Evolutionary conservation across 2,113 vertebrate genomes (phyloP), one percentile per base, ranked within the genome.

Genomic region (Trochalopteron elliotii): DNA sequence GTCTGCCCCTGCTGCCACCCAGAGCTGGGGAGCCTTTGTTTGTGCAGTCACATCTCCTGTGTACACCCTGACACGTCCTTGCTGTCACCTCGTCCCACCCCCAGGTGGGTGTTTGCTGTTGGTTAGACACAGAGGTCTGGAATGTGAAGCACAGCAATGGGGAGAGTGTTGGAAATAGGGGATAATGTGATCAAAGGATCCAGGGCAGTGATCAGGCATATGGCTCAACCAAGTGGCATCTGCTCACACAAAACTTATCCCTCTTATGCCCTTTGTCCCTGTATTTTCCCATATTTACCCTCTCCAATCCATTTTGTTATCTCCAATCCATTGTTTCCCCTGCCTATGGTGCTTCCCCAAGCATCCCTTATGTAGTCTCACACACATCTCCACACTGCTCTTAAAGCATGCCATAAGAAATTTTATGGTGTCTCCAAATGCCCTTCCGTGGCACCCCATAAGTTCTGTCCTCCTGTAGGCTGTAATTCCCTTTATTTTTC

Each of bases 11-110:
- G 49, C 25, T 74, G 23, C 59, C 65, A 72, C 37, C 27, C 39
- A 47, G 30, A 25, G n/a, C 39, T 53, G 55, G n/a, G 53, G 23
- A 61, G 2, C 8, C 7, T 35, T 30, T 59, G 13, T 6, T n/a
- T 21, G 45, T 83, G 56, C 60, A 50, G 40, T 15, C 40, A 12
- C n/a, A 24, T 35, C 39, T 77, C 15, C 35, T 44, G 24, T 20
- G 65, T 20, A 7, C 31, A 64, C 10, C 23, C 12, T 28, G 39
- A 31, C 30, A 49, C 0, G 0, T 27, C 53, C 1, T 37, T 0
- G 2, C 21, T 33, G 3, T 42, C 64, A 28, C 27, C 13, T 59
- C 0, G 0, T 31, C 28, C 50, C 24, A 23, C 25, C 24, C 37
- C 37, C 37, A 39, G 37, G 37, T 12, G 37, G 17, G 23, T 39